Evolutionary conservation across 1,140 invertebrate species (phyloP), one percentile per base, ranked within the genome.

Genomic region (Cryptotermes secundus): DNA sequence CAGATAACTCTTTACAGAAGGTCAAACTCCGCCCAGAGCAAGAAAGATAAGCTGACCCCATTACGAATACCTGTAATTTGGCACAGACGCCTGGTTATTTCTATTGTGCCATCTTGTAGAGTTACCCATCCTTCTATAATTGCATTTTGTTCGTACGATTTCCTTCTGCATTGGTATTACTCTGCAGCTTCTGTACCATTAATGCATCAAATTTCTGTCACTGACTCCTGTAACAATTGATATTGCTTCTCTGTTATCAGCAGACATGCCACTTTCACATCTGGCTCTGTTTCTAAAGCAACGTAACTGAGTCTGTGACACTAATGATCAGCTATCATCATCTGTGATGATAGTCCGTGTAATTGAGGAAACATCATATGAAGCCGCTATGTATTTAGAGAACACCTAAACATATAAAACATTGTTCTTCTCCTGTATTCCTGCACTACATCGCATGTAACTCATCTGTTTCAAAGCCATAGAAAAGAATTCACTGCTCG

Each of bases 371-470:
- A 14, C 26, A 31, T 72, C 26, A 72, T 72, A 31, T n/a, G 26
- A 72, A 72, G 59, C 59, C 59, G 59, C 7, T 72, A 49, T 49
- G 19, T 49, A 22, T 49, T 49, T 49, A 49, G 1, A 49, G 26
- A 72, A 72, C n/a, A 31, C 59, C n/a, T 72, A 72, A 72, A 72
- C 59, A 72, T 72, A 31, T 72, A 72, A 72, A 31, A 26, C 59
- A 72, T 72, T 72, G 59, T 72, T 26, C 59, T 31, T 72, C n/a
- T n/a, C n/a, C 59, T 72, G 7, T 1, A 19, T 3, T 49, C 22
- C 45, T 49, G 16, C 14, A 49, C 14, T 19, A 49, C 45, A 49
- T 49, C 45, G 45, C 14, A 49, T 49, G 45, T 49, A 19, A 49
- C 14, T 19, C 45, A 49, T 49, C 45, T 19, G 45, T 49, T 49